phyloP scores from a whole-genome alignment of 2,797 vertebrate species.

The Neomorphus geoffroyi region DNA sequence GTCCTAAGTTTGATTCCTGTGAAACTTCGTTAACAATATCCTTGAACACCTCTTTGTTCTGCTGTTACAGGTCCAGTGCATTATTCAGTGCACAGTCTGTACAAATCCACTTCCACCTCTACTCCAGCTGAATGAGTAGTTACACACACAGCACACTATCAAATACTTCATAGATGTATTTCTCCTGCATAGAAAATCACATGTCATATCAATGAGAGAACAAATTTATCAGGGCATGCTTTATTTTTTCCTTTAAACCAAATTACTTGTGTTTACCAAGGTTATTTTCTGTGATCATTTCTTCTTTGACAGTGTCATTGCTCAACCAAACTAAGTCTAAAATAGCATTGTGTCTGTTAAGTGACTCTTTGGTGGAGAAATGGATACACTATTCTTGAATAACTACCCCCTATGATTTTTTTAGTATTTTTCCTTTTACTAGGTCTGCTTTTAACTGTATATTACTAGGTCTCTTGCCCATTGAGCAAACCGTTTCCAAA shows the following conservation, averaged over 20 bases:
- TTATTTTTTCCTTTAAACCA: conserved; percentile 35
- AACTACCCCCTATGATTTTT: not conserved
- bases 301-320: not conserved
- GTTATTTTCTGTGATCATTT: conserved; percentile 24
- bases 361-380: not conserved
- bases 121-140: not conserved
- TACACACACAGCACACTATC: not conserved
- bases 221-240: not conserved
- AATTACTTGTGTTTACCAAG: not conserved
- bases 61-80: not conserved
- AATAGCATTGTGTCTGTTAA: not conserved
- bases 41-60: not conserved
- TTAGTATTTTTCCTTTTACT: not conserved
- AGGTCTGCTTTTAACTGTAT: not conserved
- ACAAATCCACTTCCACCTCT: not conserved
- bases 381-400: not conserved
- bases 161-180: not conserved
- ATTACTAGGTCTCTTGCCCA: not conserved
- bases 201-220: not conserved
- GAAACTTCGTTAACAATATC: not conserved
- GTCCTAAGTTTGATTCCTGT: not conserved
- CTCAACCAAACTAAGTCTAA: not conserved
- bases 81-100: not conserved
- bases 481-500: not conserved
- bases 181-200: conserved; percentile 31